These are phyloP conservation scores for Papilio helenus DNA, from an alignment of 1,140 invertebrate species.

Conservation along the genomic window DNA sequence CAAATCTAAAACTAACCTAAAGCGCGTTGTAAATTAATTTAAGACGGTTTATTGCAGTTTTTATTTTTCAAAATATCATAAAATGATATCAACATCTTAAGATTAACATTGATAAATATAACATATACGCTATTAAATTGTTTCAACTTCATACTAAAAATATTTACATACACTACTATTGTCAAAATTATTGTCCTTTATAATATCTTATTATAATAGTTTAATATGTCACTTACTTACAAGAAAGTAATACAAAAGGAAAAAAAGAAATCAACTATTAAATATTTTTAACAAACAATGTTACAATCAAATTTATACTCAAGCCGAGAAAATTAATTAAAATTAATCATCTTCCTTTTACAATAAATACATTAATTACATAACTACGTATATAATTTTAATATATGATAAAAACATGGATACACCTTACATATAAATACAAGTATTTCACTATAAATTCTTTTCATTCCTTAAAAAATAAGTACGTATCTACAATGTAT, in stretches of 20 bases:
- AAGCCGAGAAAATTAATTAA: background rate
- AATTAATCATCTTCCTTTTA: background rate
- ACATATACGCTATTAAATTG: constrained; percentile 66
- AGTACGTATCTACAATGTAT: constrained; percentile 52
- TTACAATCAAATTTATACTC: background rate
- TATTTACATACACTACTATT: constrained; percentile 70
- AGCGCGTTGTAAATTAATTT: background rate
- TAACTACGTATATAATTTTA: background rate
- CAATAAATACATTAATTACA: background rate
- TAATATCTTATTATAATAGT: constrained; percentile 38
- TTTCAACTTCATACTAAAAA: constrained; percentile 63
- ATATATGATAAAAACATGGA: background rate
- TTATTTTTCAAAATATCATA: constrained; percentile 82
- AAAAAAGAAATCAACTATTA: background rate
- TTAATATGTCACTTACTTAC: background rate
- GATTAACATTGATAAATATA: constrained; percentile 80
- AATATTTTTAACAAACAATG: background rate
- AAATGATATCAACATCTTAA: constrained; percentile 82
- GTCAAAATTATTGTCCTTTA: constrained; percentile 71
- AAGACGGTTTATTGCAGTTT: constrained; percentile 56
- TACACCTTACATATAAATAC: constrained; percentile 24
- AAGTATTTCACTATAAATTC: constrained; percentile 69
- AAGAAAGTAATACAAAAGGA: background rate
- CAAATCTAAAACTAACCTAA: background rate
- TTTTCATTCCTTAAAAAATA: constrained; percentile 61